Conservation (phyloP, 2,113 vertebrate genomes). For the Ailurus styani region DNA sequence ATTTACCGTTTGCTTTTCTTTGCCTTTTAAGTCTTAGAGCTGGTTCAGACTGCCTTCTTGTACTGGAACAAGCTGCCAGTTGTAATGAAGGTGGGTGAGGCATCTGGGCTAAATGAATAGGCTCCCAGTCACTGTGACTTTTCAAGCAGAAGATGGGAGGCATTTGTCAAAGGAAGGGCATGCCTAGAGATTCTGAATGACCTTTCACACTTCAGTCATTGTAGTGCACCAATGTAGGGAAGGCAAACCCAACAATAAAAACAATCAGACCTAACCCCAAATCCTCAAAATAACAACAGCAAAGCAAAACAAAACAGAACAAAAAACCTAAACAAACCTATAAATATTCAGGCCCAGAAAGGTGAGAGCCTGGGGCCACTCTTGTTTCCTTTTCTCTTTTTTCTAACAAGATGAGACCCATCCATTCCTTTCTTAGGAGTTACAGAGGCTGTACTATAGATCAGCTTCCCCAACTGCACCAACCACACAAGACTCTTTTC, state of each 20-base stretch:
- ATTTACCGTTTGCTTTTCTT: background rate
- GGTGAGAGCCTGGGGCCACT: background rate
- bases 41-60: background rate
- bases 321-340: background rate
- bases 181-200: background rate
- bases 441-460: background rate
- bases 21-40: background rate
- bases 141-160: background rate
- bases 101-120: background rate
- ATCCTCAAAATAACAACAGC: background rate
- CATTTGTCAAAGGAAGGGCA: background rate
- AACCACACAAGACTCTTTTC: background rate
- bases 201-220: background rate
- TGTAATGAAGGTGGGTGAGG: background rate
- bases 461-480: too few relatives aligned
- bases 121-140: background rate
- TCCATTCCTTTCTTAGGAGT: background rate
- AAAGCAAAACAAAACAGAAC: background rate
- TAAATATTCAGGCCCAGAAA: background rate
- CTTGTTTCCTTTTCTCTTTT: background rate
- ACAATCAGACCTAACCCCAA: background rate
- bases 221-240: background rate
- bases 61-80: background rate
- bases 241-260: background rate
- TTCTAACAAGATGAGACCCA: background rate